These are phyloP conservation scores for human DNA, from an alignment of 2,113 vertebrate genomes.

Conservation along the genomic window DNA sequence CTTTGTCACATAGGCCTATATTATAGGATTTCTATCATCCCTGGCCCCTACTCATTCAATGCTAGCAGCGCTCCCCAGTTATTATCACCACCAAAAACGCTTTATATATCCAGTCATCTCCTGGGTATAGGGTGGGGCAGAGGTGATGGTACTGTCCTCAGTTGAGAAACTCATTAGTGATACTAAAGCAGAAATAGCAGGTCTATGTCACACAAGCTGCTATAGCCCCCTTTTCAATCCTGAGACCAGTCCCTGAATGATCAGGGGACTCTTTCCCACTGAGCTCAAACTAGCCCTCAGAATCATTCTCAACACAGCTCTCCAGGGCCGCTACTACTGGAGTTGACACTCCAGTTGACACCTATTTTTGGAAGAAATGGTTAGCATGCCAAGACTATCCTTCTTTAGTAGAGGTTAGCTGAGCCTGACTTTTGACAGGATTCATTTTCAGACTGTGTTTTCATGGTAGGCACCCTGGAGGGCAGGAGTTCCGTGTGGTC, in stretches of 20 bases:
- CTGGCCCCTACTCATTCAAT: background rate
- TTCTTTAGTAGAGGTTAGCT: background rate
- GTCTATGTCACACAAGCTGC: background rate
- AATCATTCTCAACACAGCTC: background rate
- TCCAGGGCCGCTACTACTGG: background rate
- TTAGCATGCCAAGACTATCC: background rate
- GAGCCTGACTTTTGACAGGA: background rate
- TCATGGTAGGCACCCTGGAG: background rate
- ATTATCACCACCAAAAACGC: background rate
- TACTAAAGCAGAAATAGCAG: background rate
- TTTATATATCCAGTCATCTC: background rate
- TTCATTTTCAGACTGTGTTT: background rate
- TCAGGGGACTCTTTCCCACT: background rate
- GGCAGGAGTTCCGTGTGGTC: too few species aligned
- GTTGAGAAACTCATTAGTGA: background rate
- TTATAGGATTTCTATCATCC: too few species aligned
- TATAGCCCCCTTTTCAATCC: background rate
- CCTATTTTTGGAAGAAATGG: background rate
- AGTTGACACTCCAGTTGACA: accelerated
- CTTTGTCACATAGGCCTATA: accelerated
- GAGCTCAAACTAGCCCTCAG: background rate
- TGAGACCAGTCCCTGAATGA: background rate
- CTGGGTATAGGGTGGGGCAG: background rate
- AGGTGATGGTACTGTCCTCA: background rate
- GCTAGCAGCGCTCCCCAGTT: too few species aligned